Evolutionary conservation across 2,797 vertebrate genomes (phyloP), one percentile per base, ranked within the genome.

Genomic region (Tokudaia tokunoshimensis): DNA sequence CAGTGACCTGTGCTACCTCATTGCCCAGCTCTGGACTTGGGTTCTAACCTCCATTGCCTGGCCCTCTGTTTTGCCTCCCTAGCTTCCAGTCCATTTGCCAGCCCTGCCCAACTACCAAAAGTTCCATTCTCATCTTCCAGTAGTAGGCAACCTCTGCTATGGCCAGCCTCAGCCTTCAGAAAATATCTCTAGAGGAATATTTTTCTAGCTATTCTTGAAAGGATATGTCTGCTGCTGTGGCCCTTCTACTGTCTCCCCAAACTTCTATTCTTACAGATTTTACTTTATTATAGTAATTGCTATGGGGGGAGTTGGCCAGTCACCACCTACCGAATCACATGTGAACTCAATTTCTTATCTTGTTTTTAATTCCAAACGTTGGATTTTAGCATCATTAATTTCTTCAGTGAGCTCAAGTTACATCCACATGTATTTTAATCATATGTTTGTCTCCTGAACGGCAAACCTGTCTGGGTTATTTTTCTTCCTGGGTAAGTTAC

Each of bases 401-500:
- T 82, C 41, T 9, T 55, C 0, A 31, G 11, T 70, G 29, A 52
- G 72, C 50, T 50, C 74, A 67, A 8, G 79, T 93, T 89, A 93
- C 10, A 88, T 78, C 63, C 72, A 14, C n/a, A 37, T n/a, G 20
- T 41, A 8, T 76, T 41, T 76, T 65, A 24, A 91, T 89, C 70
- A 87, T 55, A 24, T 31, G 34, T 80, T 89, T 96, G 57, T 44
- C 92, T 96, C 75, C 90, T 50, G 47, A 81, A 61, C 84, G 1
- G 76, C 22, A 37, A 63, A 55, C 6, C 70, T 61, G 3, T 59
- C 50, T 93, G 14, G 20, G 50, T 87, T 94, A 63, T 78, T 93
- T 95, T 92, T 65, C n/a, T 95, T 96, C 52, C 87, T 89, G 17
- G 79, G n/a, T 83, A 50, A 84, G 24, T 41, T 80, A 19, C 9